Evolutionary conservation across 2,113 vertebrate genomes (phyloP), one percentile per base, ranked within the genome.

Genomic region (Bubalus kerabau): DNA sequence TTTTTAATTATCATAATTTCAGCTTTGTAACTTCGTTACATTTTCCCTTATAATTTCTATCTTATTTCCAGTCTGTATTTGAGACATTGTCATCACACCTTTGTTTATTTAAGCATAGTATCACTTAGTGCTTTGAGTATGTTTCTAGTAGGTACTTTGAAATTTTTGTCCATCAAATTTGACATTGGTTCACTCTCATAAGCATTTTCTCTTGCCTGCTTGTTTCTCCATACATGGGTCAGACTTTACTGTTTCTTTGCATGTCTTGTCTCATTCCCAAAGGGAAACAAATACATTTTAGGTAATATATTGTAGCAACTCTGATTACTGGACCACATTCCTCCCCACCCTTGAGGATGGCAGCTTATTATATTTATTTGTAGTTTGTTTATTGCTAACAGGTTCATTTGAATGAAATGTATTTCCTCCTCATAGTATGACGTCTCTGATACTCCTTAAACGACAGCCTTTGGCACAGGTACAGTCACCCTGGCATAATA

Each of bases 341-440:
- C 28, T 19, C 23, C 40, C 36, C 23, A n/a, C 28, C 48, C 50
- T 32, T 62, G 19, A 43, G 19, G 32, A 32, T 76, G 36, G 50
- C 50, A 56, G 24, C 32, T 85, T 90, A 30, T 87, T 96, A 82
- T 56, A 64, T n/a, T 87, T 97, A 82, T 64, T 92, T 96, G n/a
- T 86, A 94, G n/a, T 86, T 96, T 95, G 17, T 30, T 83, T 96
- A 56, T 91, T 88, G 54, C 10, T 91, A 78, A 40, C 6, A 17
- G 9, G 6, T 76, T 86, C 13, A 94, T 86, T 95, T 92, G 90
- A 90, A 74, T 84, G 40, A 84, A 91, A 90, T 57, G 9, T 54
- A 57, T 91, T 96, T 95, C 24, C 56, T 91, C 15, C 43, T 43
- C 57, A 74, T 43, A 67, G 21, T 84, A 46, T 64, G 82, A 83